Base-by-base conservation (phyloP, 2,113 vertebrate genomes). In the Ancistrus triradiatus region DNA sequence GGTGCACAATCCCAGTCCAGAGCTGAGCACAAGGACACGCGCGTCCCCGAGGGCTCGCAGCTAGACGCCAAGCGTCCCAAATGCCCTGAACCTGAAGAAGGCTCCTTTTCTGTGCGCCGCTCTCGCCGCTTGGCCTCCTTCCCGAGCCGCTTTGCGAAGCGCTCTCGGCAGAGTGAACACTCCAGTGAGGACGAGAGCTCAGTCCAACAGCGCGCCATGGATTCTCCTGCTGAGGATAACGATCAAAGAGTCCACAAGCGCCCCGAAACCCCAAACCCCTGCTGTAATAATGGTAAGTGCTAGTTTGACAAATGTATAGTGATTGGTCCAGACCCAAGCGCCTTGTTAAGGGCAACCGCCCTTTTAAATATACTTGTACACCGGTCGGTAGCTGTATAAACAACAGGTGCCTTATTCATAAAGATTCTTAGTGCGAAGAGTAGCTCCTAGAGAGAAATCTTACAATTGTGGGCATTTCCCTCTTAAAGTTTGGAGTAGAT, bases 101-200 rank as follows among this genome's bases (percentile, higher is more conserved):
- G 61, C 74, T 1, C 59, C 67, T 82, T 91, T 85, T 70, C 91
- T 0, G 93, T 98, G 3, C 86, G 96, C 17, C 92, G 96, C 2
- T 98, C 96, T 8, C 85, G 91, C 11, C 93, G 95, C 53, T 87
- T 98, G 77, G 95, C 85, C 78, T 92, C 1, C 2, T 89, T 87
- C 70, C 81, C 92, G 44, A 88, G 89, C 77, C 82, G 86, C 78
- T 58, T 86, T 59, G 74, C 78, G 80, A 87, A 90, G 83, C 85
- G 87, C 81, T 42, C 81, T 49, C 66, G 86, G 80, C 33, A 76
- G 46, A 8, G 14, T 2, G 52, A 57, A 14, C 66, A 68, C 44
- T 69, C 60, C 27, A 61, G 43, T 4, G 61, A 64, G 31, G 61
- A 18, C 8, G 63, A 35, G 47, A 73, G 69, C 31, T 1, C 1